Percentiles rank a stretch among this genome's conserved stretches.
phyloP scores from a whole-genome alignment of 2,113 vertebrate genomes.

The Festucalex cinctus region DNA sequence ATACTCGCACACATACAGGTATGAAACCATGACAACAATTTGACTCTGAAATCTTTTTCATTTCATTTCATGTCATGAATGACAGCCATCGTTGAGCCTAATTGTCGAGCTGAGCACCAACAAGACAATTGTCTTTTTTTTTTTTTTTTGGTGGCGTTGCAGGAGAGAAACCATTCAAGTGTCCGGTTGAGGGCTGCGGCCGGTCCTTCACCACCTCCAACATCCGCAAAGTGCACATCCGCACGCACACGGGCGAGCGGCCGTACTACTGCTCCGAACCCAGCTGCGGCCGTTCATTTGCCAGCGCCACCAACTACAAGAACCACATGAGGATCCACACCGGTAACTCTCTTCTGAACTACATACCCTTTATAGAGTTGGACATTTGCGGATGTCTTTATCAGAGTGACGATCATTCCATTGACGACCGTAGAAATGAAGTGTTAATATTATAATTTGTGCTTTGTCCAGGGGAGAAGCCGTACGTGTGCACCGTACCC shows the following conservation, averaged over 20 bases:
- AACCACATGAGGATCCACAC: conserved; percentile 99
- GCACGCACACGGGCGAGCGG: conserved; percentile 95
- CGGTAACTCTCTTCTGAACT: conserved; percentile 62
- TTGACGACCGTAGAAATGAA: neutral
- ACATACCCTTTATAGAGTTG: neutral
- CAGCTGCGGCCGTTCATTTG: conserved; percentile 94
- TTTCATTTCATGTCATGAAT: too few relatives aligned
- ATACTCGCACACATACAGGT: conserved; percentile 98
- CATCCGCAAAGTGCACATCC: conserved; percentile 97
- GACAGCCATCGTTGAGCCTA: too few relatives aligned
- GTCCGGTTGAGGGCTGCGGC: conserved; percentile 93
- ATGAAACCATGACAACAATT: too few relatives aligned
- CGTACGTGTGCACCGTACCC: conserved; percentile 97
- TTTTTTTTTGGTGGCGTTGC: conserved; percentile 27
- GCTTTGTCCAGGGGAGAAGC: conserved; percentile 85
- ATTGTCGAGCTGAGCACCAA: too few relatives aligned
- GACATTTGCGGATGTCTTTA: too few relatives aligned
- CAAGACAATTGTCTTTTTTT: too few relatives aligned
- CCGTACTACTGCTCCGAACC: conserved; percentile 98
- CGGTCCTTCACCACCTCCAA: conserved; percentile 98
- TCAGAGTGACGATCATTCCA: too few relatives aligned
- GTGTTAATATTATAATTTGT: neutral
- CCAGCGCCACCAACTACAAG: conserved; percentile 98
- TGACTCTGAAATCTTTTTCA: too few relatives aligned
- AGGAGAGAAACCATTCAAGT: conserved; percentile 98